Conservation (phyloP, 2,797 vertebrate genomes). For the Oryzias dopingdopingensis region DNA sequence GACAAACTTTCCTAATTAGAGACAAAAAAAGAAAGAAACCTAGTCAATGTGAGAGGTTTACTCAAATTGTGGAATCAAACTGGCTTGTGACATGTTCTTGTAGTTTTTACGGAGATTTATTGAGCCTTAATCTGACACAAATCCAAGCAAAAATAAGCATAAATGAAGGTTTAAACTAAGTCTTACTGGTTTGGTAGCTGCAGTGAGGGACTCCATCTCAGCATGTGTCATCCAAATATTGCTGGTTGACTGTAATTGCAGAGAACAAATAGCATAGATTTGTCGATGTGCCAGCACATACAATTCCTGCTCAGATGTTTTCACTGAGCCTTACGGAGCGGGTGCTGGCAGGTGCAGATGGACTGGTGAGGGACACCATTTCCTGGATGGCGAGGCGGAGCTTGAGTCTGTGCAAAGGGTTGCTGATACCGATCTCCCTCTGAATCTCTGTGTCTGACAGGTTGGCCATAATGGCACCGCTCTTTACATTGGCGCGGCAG, state of each 20-base stretch:
- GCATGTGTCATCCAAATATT: conserved; percentile 97
- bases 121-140: not conserved
- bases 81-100: not conserved
- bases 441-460: conserved; percentile 91
- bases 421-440: conserved; percentile 92
- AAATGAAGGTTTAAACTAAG: conserved; percentile 14
- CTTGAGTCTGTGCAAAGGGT: conserved; percentile 89
- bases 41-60: conserved; percentile 42
- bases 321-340: conserved; percentile 73
- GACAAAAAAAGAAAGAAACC: conserved; percentile 56
- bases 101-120: not conserved
- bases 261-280: conserved; percentile 24
- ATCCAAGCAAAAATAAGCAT: not conserved
- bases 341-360: conserved; percentile 87
- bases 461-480: conserved; percentile 93
- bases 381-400: conserved; percentile 92
- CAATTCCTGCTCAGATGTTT: not conserved
- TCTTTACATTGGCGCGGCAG: conserved; percentile 92
- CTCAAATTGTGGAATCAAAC: conserved; percentile 18
- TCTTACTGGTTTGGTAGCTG: conserved; percentile 91
- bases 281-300: not conserved
- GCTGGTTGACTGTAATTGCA: conserved; percentile 84
- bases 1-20: conserved; percentile 73
- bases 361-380: conserved; percentile 92
- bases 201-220: conserved; percentile 91